Percentiles rank a stretch among this genome's conserved stretches.
phyloP scores from a whole-genome alignment of 1,140 invertebrate species.

The Drosophila ananassae region DNA sequence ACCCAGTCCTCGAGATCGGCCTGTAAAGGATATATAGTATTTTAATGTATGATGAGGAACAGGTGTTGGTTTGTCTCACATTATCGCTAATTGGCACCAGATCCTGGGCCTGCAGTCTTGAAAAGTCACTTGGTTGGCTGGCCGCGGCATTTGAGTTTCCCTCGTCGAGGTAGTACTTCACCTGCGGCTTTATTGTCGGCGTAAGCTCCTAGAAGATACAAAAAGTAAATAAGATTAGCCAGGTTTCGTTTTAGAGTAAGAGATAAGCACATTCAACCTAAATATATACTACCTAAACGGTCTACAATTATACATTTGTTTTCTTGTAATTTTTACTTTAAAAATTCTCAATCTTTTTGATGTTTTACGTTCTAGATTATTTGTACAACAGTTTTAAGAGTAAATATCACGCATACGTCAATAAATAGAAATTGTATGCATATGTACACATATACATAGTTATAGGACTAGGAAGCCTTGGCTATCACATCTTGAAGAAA shows the following conservation, averaged over 20 bases:
- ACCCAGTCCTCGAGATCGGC: conserved; percentile 83
- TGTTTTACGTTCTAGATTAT: too few relatives aligned
- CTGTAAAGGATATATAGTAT: conserved; percentile 26
- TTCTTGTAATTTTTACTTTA: too few relatives aligned
- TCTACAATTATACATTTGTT: too few relatives aligned
- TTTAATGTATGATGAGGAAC: background rate
- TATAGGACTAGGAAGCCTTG: too few relatives aligned
- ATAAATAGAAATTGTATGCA: too few relatives aligned
- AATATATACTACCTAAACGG: too few relatives aligned
- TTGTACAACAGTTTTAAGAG: background rate
- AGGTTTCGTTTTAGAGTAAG: background rate
- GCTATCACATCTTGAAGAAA: too few relatives aligned
- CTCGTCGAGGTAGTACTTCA: conserved; percentile 71
- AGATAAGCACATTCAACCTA: background rate
- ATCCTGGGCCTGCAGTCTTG: conserved; percentile 76
- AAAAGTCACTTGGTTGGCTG: conserved; percentile 57
- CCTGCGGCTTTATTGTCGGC: conserved; percentile 79
- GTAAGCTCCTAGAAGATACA: conserved; percentile 66
- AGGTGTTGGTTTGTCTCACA: conserved; percentile 41
- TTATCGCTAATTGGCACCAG: conserved; percentile 74
- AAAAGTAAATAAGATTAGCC: background rate
- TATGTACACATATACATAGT: too few relatives aligned
- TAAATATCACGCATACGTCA: background rate
- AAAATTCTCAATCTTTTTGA: too few relatives aligned
- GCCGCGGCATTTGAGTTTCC: conserved; percentile 3